Percentiles rank a stretch among this genome's conserved stretches.
These are phyloP conservation scores for Aphrophora alni DNA, from an alignment of 2,888 invertebrate species.

Conservation along the genomic window DNA sequence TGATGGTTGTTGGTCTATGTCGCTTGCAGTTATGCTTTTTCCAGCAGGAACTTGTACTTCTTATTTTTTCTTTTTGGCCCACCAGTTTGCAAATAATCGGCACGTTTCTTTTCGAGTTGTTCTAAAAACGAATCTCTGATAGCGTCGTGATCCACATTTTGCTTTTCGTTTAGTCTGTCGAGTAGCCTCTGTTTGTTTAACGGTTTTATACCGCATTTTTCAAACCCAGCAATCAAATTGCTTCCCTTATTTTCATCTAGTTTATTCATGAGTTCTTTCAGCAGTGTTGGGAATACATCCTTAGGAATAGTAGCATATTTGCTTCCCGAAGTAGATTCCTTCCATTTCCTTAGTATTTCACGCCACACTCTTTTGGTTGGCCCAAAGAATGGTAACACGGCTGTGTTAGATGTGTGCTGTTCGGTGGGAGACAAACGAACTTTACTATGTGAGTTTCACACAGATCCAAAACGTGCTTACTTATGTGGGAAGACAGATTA, in stretches of 20 bases:
- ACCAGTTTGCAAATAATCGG: conserved; percentile 29
- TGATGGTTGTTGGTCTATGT: conserved; percentile 17
- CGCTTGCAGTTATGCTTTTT: conserved; percentile 31
- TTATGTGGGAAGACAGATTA: conserved; percentile 53
- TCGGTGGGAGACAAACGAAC: conserved; percentile 53
- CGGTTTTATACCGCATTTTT: conserved; percentile 36
- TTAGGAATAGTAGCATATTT: conserved; percentile 39
- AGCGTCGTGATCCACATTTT: conserved; percentile 23
- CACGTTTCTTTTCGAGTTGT: conserved; percentile 35
- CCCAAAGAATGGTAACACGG: conserved; percentile 50
- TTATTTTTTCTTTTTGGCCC: conserved; percentile 36
- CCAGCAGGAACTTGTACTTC: conserved; percentile 38
- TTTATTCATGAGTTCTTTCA: conserved; percentile 31
- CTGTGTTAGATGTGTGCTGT: conserved; percentile 49
- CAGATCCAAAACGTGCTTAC: conserved; percentile 46
- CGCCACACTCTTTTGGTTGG: conserved; percentile 51
- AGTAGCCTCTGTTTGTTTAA: conserved; percentile 35
- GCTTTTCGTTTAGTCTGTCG: conserved; percentile 36
- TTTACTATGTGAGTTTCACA: conserved; percentile 52
- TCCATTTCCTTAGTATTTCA: conserved; percentile 44
- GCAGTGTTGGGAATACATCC: conserved; percentile 37
- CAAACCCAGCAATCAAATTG: conserved; percentile 37
- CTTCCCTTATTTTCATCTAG: conserved; percentile 26
- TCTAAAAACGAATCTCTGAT: conserved; percentile 33
- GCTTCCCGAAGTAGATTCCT: conserved; percentile 35